Base-by-base conservation (phyloP, 2,797 vertebrate genomes). In the Monodelphis domestica region DNA sequence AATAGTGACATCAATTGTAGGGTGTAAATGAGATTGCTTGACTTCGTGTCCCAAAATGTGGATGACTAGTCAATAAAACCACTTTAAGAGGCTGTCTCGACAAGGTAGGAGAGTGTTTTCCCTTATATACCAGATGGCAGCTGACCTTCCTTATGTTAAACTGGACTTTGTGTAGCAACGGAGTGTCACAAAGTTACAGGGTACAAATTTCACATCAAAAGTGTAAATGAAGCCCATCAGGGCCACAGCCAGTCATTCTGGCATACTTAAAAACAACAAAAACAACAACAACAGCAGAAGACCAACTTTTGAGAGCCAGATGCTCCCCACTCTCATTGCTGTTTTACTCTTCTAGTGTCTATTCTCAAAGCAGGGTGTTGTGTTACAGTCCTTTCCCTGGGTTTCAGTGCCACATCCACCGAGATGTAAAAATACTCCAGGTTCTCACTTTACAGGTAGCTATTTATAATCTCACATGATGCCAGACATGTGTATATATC, bases 401-500 rank as follows among this genome's bases (percentile, higher is more conserved):
- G 55, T 91, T 94, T 50, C 29, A 0, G 28, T 89, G 90, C 54
- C 50, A 0, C 50, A 33, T 54, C 38, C 94, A 55, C 84, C 90
- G 15, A 14, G 50, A n/a, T 26, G 53, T 92, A 95, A 92, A 94
- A 92, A 89, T 59, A 94, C 78, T 89, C 87, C 28, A 11, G 92
- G 63, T 95, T 95, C 95, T 97, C 95, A 88, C 95, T 54, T 95
- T 89, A 53, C 89, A 1, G 0, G 0, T 53, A 0, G 89, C 97
- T 98, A 97, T 97, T 98, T 97, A 97, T 97, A 98, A 94, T 95
- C 94, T 92, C 89, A 89, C 93, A 89, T 90, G 96, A 95, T 95
- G 95, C 96, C 93, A 97, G 97, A 97, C 96, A 90, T 94, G 95
- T 97, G 97, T 95, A 56, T 88, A 54, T 93, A 97, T 97, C 97